These are phyloP conservation scores for Dascillus cervinus DNA, from an alignment of 2,888 invertebrate genomes.

Conservation along the genomic window DNA sequence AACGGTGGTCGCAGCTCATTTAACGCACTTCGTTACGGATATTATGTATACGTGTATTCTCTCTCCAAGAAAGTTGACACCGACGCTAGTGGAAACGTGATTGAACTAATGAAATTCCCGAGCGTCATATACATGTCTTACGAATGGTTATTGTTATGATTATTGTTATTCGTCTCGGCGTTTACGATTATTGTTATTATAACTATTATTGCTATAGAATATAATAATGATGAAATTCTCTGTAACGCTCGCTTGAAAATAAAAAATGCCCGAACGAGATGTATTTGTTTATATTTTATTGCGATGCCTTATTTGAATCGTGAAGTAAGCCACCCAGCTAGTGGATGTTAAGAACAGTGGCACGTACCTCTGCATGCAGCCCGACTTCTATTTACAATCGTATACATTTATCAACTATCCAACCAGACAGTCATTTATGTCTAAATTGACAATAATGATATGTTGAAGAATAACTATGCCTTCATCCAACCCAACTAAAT, in stretches of 20 bases:
- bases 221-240: constrained; percentile 8
- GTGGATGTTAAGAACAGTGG: constrained; percentile 22
- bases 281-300: constrained; percentile 18
- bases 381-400: constrained; percentile 35
- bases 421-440: constrained; percentile 34
- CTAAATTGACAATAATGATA: constrained; percentile 38
- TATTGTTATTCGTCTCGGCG: constrained; percentile 37
- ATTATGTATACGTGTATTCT: no score
- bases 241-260: constrained; percentile 8
- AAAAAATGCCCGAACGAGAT: constrained; percentile 9
- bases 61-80: constrained; percentile 15
- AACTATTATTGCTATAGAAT: constrained; percentile 14
- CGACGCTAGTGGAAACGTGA: constrained; percentile 29
- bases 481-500: no score
- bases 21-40: constrained; percentile 9
- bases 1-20: constrained; percentile 9
- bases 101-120: constrained; percentile 39
- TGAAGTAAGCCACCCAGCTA: constrained; percentile 26
- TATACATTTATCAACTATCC: constrained; percentile 34
- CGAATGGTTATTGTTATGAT: constrained; percentile 41
- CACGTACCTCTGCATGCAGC: constrained; percentile 30
- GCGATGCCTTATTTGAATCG: constrained; percentile 19
- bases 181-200: constrained; percentile 34
- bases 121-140: constrained; percentile 36
- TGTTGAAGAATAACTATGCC: constrained; percentile 26